Conservation (phyloP, 2,888 invertebrate genomes). For the Dione vanillae region DNA sequence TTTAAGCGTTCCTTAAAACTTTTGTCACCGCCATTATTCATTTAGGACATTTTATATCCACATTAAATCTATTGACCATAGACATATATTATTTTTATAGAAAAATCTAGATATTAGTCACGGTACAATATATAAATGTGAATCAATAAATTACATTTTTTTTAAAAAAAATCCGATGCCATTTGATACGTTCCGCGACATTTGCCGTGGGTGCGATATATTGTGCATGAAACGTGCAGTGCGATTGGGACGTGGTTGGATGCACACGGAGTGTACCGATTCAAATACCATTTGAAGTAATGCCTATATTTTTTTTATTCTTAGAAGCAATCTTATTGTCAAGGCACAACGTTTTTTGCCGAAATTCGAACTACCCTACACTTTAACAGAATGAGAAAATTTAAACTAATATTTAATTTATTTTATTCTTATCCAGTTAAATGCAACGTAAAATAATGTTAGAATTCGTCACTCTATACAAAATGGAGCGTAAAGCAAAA, state of each 20-base stretch:
- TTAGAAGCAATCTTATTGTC: too few species aligned
- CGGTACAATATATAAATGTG: conserved; percentile 50
- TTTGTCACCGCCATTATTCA: conserved; percentile 26
- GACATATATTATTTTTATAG: conserved; percentile 54
- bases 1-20: conserved; percentile 9
- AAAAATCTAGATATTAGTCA: conserved; percentile 55
- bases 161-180: conserved; percentile 62
- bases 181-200: conserved; percentile 76
- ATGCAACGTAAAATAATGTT: too few species aligned
- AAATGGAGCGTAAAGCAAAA: too few species aligned
- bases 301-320: not conserved
- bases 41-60: conserved; percentile 20
- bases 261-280: not conserved
- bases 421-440: too few species aligned
- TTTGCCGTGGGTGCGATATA: conserved; percentile 71
- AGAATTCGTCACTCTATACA: too few species aligned
- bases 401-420: too few species aligned
- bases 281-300: not conserved
- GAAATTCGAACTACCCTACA: too few species aligned
- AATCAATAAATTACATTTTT: conserved; percentile 72
- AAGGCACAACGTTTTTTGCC: too few species aligned
- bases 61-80: conserved; percentile 51
- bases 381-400: too few species aligned
- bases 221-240: conserved; percentile 67
- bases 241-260: not conserved